Evolutionary conservation across 2,113 vertebrate species (phyloP), one percentile per base, ranked within the genome.

Genomic region (Amazona vittata): DNA sequence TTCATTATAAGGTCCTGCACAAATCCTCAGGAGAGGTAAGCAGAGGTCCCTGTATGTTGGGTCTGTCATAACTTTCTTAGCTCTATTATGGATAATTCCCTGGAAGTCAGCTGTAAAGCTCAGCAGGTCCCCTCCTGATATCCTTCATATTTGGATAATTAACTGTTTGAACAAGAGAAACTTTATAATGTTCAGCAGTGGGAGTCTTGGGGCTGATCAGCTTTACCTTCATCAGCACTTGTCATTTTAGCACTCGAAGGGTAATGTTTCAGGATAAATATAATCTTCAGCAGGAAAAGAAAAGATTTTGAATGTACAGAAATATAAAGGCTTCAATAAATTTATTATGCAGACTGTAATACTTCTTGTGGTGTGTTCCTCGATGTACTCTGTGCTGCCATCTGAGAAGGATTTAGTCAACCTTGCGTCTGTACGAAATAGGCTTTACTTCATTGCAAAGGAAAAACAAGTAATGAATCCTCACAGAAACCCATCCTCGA

Each of bases 141-240:
- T 84, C 73, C 67, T 97, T 94, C 85, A 86, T 68, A 83, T 98
- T 97, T 96, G 71, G 96, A 90, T 96, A 98, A 98, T 96, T 97
- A 96, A 90, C 86, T 97, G 69, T 96, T 97, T 92, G 84, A 98
- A 97, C 94, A 96, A 97, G 86, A 97, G 91, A 96, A 96, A 97
- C 91, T 95, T 97, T 86, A 93, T 94, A 94, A 93, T 96, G 86
- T 95, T 97, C 79, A 96, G 95, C 97, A 96, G 93, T 95, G 93
- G 84, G 96, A 90, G 69, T 67, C 87, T 84, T 86, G 91, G 39
- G 91, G 86, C 84, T 96, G 97, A 97, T 97, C 96, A 96, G 93
- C 94, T 93, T 97, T 95, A 75, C 84, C 65, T 86, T 95, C 92
- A 95, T 93, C 93, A 95, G 74, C 67, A 83, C 77, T 95, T 98